These are phyloP conservation scores for Phasianus colchicus DNA, from an alignment of 2,113 vertebrate species.

Conservation along the genomic window DNA sequence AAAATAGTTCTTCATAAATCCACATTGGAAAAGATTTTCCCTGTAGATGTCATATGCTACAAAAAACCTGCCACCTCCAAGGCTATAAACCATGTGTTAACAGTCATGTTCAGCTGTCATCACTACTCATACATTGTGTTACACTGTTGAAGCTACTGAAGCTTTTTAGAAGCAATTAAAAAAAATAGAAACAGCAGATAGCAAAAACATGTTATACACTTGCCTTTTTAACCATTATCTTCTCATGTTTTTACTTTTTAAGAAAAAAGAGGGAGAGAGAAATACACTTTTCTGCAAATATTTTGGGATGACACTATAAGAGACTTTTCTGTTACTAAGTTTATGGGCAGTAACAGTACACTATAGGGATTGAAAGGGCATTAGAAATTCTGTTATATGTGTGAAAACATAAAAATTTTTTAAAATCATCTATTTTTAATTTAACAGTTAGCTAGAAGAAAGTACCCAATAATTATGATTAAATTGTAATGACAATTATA, in stretches of 20 bases:
- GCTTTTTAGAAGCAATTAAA: background rate
- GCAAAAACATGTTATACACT: background rate
- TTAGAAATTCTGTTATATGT: background rate
- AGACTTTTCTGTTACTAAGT: background rate
- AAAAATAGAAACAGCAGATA: background rate
- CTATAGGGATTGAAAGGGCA: background rate
- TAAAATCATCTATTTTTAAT: background rate
- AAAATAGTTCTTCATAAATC: background rate
- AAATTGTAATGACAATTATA: too few relatives aligned
- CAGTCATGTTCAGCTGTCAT: background rate
- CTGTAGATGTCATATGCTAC: background rate
- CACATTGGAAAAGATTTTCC: background rate
- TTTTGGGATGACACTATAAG: background rate
- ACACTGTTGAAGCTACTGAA: background rate
- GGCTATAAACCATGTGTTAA: background rate
- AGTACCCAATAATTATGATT: background rate
- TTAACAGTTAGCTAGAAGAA: background rate
- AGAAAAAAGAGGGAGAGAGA: background rate
- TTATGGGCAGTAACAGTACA: background rate
- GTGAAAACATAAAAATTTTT: background rate
- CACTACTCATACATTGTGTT: background rate
- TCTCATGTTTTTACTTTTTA: background rate
- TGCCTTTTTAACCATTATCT: background rate
- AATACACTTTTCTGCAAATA: background rate
- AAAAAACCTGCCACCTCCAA: background rate